phyloP scores from a whole-genome alignment of 1,140 invertebrate species.

The Marisa cornuarietis region DNA sequence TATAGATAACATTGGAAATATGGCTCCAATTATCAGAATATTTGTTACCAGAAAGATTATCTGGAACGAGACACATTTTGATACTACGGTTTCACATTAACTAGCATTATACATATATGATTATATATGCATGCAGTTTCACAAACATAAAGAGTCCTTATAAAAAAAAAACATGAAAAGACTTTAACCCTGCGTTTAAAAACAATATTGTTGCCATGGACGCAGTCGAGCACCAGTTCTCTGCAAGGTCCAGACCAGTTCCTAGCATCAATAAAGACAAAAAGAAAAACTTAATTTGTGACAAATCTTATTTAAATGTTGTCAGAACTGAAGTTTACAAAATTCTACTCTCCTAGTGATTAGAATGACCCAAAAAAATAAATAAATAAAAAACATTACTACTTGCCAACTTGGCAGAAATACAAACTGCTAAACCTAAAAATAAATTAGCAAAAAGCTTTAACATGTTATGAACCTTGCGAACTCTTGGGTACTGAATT shows the following conservation, averaged over 20 bases:
- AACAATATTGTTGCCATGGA: constrained; percentile 64
- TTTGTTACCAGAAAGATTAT: too few relatives aligned
- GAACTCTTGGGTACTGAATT: background rate
- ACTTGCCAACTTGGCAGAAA: background rate
- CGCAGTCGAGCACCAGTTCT: constrained; percentile 57
- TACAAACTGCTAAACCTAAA: background rate
- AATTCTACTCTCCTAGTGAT: background rate
- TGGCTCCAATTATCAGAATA: too few relatives aligned
- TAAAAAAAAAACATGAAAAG: constrained; percentile 6
- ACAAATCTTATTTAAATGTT: too few relatives aligned
- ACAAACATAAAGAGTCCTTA: background rate
- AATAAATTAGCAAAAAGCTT: background rate
- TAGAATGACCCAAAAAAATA: too few relatives aligned
- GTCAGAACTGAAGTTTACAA: too few relatives aligned
- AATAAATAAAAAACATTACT: too few relatives aligned
- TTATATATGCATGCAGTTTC: background rate
- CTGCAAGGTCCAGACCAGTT: constrained; percentile 25
- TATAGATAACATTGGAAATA: too few relatives aligned
- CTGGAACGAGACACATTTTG: too few relatives aligned
- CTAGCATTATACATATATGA: too few relatives aligned
- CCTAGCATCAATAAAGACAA: constrained; percentile 3
- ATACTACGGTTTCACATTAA: too few relatives aligned
- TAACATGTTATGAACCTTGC: background rate
- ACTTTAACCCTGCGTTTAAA: constrained; percentile 81
- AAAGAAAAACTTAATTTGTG: too few relatives aligned